Evolutionary conservation across 2,888 invertebrate species (phyloP).

Genomic region (Colletes collaris): DNA sequence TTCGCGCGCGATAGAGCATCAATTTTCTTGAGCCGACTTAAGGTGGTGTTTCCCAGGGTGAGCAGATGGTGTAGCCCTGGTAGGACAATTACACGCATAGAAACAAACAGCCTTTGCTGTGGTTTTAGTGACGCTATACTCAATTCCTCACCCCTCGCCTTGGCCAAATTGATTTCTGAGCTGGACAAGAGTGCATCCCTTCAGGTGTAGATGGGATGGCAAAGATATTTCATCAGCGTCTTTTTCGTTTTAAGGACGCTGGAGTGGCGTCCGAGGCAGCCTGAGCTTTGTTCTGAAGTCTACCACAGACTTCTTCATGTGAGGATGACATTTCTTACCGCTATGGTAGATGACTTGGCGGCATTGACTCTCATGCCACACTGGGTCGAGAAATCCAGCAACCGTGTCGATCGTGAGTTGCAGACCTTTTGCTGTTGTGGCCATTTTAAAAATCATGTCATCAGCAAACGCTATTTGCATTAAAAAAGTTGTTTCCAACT

Average conservation of each 20-base stretch:
- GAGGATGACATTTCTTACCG: slow-evolving; percentile 29
- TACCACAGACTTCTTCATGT: slow-evolving; percentile 42
- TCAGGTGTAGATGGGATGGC: not conserved
- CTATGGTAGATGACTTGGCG: slow-evolving; percentile 41
- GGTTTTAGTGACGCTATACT: not conserved
- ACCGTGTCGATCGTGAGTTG: slow-evolving; percentile 16
- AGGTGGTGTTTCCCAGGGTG: too few relatives aligned
- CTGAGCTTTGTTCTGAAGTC: not conserved
- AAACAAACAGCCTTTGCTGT: not conserved
- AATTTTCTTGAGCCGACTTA: too few relatives aligned
- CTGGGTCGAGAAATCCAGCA: not conserved
- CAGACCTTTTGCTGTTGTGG: slow-evolving; percentile 42
- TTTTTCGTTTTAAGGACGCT: not conserved
- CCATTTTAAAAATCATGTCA: slow-evolving; percentile 45
- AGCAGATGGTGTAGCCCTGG: too few relatives aligned
- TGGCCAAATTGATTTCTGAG: not conserved
- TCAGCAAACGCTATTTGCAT: slow-evolving; percentile 54
- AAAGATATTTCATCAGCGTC: not conserved
- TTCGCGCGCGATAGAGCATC: too few relatives aligned
- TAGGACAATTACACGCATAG: not conserved
- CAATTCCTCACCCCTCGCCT: not conserved
- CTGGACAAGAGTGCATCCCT: not conserved
- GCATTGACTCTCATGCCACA: slow-evolving; percentile 46
- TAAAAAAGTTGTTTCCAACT: not conserved
- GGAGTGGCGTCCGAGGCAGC: not conserved